A percentile compares a stretch with the other conserved stretches of the same genome.
Evolutionary conservation across 2,888 invertebrate species (phyloP).

Genomic region (Dynastes tityus): DNA sequence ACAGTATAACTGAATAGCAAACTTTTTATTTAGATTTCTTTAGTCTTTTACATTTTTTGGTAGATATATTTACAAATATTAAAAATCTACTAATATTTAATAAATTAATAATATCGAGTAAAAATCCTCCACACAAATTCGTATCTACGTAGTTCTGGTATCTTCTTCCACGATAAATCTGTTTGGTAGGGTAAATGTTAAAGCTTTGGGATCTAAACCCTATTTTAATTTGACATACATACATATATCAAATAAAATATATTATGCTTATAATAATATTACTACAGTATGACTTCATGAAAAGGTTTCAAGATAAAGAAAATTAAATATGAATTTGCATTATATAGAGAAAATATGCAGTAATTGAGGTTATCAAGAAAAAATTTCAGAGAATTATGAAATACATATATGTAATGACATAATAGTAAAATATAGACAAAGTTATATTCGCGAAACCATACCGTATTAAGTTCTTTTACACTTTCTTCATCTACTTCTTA

Average conservation of each 20-base stretch:
- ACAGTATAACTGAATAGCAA: neutral
- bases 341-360: too few relatives aligned
- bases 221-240: constrained; percentile 8
- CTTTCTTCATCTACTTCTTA: too few relatives aligned
- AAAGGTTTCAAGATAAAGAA: too few relatives aligned
- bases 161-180: neutral
- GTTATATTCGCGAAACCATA: too few relatives aligned
- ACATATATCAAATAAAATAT: neutral
- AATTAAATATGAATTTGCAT: too few relatives aligned
- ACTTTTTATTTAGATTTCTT: neutral
- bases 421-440: too few relatives aligned
- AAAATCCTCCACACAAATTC: constrained; percentile 13
- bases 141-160: constrained; percentile 13
- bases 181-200: constrained; percentile 2
- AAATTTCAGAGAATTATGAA: too few relatives aligned
- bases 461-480: too few relatives aligned
- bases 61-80: constrained; percentile 7
- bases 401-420: too few relatives aligned
- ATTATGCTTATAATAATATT: neutral
- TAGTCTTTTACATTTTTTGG: neutral
- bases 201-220: neutral
- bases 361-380: too few relatives aligned
- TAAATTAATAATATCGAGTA: constrained; percentile 8
- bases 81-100: constrained; percentile 27
- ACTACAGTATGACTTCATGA: too few relatives aligned